Base-by-base conservation (phyloP, 2,113 vertebrate species). In the Cyanistes caeruleus region DNA sequence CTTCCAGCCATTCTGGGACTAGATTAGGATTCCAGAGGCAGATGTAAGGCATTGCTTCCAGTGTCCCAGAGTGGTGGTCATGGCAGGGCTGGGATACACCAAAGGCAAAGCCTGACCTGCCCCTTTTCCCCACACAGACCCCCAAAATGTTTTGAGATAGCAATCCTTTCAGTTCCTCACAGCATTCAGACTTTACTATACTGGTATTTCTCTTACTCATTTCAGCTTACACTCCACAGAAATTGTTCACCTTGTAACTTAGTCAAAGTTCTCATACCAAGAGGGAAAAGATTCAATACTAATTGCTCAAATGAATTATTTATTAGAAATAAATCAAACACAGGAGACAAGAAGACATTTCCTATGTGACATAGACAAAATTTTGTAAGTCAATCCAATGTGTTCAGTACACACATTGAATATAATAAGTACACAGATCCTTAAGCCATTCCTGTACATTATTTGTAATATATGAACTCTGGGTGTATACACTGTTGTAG, bases 121-220 rank as follows among this genome's bases (percentile, higher is more conserved):
- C 16, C 31, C 11, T 35, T 86, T 31, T 7, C 9, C 4, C 9
- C 37, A 5, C 5, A 9, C 7, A 11, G 1, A 1, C 8, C 0
- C 13, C 3, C 0, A 0, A 86, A 86, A 52, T 60, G 1, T 60
- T 68, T 68, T 23, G 22, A 60, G 27, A 59, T 17, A 27, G 17
- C 14, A 60, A 60, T 22, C 27, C 22, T 44, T 60, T 39, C 22
- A 60, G 46, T 69, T 11, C 3, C 18, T 37, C 18, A 10, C 8
- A 44, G 43, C 0, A 2, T 49, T 75, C 53, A 78, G 33, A 7
- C 84, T 93, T 81, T 41, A 44, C 35, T 53, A 4, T 43, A 37
- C 43, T 59, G 8, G 9, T 48, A 39, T n/a, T 58, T 90, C 35
- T 89, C 33, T 65, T 62, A 70, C 43, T 67, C 31, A 27, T 60